phyloP scores from a whole-genome alignment of 1,140 invertebrate species.

The Pantala flavescens region DNA sequence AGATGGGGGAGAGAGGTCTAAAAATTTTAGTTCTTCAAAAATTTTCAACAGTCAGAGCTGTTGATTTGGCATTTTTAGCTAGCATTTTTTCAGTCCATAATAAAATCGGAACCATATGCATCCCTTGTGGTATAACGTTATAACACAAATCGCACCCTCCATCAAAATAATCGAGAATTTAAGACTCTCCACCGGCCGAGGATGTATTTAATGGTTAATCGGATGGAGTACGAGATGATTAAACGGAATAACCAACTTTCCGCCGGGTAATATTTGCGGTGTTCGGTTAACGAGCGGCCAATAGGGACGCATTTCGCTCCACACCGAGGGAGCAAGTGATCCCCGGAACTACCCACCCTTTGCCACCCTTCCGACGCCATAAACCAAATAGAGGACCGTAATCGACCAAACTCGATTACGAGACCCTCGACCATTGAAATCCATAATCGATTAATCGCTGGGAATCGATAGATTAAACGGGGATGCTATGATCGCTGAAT shows the following conservation, averaged over 20 bases:
- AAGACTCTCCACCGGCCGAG: too few species aligned
- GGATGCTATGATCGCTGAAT: too few species aligned
- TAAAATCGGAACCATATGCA: too few species aligned
- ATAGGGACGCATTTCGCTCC: background rate
- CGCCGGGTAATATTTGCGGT: background rate
- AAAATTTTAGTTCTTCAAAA: too few species aligned
- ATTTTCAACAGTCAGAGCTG: too few species aligned
- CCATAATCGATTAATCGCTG: background rate
- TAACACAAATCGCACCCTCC: background rate
- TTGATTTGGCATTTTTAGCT: too few species aligned
- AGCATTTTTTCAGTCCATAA: too few species aligned
- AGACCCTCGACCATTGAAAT: constrained; percentile 5
- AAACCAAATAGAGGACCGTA: background rate
- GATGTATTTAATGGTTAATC: background rate
- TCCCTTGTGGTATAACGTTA: too few species aligned
- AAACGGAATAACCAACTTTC: too few species aligned
- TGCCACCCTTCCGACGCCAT: background rate
- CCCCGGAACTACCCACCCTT: background rate
- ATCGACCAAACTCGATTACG: constrained; percentile 4
- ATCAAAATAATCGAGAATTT: background rate
- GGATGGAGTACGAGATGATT: background rate
- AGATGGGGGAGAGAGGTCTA: too few species aligned
- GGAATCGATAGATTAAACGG: background rate
- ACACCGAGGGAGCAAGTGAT: background rate
- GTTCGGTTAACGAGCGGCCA: background rate